These are phyloP conservation scores for Catamblyrhynchus diadema DNA, from an alignment of 2,797 vertebrate genomes.

Conservation along the genomic window DNA sequence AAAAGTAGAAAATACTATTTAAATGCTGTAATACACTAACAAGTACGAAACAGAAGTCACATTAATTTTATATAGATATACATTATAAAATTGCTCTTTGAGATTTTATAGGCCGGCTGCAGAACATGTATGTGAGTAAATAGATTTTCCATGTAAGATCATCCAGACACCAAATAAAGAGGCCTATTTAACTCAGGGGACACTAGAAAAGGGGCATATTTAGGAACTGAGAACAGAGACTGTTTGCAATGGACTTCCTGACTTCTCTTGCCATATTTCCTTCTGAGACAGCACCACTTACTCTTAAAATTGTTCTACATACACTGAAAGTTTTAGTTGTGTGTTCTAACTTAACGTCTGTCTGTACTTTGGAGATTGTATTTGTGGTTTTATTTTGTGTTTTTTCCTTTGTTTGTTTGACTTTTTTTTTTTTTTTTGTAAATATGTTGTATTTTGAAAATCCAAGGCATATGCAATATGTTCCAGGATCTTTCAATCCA, in stretches of 20 bases:
- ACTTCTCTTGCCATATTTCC: neutral
- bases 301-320: neutral
- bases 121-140: neutral
- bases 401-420: neutral
- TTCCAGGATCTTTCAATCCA: neutral
- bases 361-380: neutral
- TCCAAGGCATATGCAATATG: neutral
- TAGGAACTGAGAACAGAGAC: neutral
- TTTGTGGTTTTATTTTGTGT: neutral
- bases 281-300: neutral
- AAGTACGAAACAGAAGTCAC: neutral
- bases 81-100: neutral
- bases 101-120: neutral
- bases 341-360: neutral
- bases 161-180: neutral
- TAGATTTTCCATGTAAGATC: neutral
- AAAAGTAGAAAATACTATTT: neutral
- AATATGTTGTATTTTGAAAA: neutral
- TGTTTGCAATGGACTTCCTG: neutral
- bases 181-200: neutral
- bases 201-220: neutral
- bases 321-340: neutral
- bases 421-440: neutral
- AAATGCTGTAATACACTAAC: neutral
- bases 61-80: neutral